Base-by-base conservation (phyloP, 2,888 invertebrate species). In the Trichogramma dendrolimi region DNA sequence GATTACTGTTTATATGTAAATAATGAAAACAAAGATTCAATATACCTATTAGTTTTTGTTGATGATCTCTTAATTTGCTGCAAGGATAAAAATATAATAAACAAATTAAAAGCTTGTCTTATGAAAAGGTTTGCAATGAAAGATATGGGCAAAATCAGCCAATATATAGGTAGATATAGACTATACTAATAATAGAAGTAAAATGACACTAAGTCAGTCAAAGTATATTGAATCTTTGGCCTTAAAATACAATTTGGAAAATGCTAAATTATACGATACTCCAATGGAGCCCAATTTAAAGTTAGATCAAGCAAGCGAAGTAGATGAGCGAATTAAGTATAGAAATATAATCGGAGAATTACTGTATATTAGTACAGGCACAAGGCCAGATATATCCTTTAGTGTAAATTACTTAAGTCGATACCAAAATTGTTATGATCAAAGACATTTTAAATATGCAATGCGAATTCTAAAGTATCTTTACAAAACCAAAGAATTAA, bases 341-440 rank as follows among this genome's bases (percentile, higher is more conserved):
- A 61, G 63, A 60, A 68, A 67, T 54, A 40, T 68, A n/a, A 65
- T 67, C 4, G 64, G 62, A 7, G 60, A 60, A 38, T 11, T 64
- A 10, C 50, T 65, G 40, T 67, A 68, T 44, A 55, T 65, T 5
- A 65, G 61, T 49, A 48, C 59, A 1, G 62, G 58, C 11, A 47
- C 59, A 10, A 59, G 59, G 47, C 52, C 52, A 41, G 65, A 67
- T 58, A 62, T 64, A 6, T 44, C 52, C 10, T 66, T 49, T 27
- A 61, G 59, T 55, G 62, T 67, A 5, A 65, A 68, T 10, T 68
- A 66, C n/a, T 27, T 67, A 44, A 67, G 63, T 10, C 27, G 64
- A 49, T 67, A 50, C 7, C 68, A 67, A 48, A 64, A 60, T 51
- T 46, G 58, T 39, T 65, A 55, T 53, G 14, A 59, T 39, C 39